Base-by-base conservation (phyloP, 1,140 invertebrate species). In the Anastrepha ludens region DNA sequence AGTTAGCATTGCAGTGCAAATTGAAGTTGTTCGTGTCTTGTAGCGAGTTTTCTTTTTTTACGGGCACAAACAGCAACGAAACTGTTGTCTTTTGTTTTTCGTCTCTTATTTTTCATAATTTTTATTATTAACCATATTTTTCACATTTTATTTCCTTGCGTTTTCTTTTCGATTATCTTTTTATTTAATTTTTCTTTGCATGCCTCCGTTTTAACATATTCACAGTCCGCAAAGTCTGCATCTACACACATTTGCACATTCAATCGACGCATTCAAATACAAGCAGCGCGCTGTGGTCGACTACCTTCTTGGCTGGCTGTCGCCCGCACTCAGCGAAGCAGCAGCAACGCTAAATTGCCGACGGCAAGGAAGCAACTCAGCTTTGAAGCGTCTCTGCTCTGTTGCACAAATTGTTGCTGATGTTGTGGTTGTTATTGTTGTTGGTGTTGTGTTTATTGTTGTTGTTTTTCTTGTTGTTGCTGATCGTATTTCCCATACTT, bases 401-500 rank as follows among this genome's bases (percentile, higher is more conserved):
- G 9, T 62, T 62, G 11, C 11, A 58, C 13, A 58, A 8, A 13
- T 0, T 64, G 62, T 20, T 64, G 62, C 9, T 64, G 62, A 20
- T 64, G 62, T 67, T 11, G 13, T 65, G 20, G 3, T 39, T 39
- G 9, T 44, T 70, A 13, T 47, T 74, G 44, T 74, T 74, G 67
- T 29, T 29, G 39, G 50, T 9, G 50, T 62, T 62, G 8, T 62
- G 60, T 62, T 17, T 81, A 55, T 11, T 81, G 44, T 55, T 55
- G 39, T 70, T 8, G 8, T 44, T 65, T 62, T 58, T 58, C 55
- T 62, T 62, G 29, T 15, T 74, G 44, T 15, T n/a, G 6, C 50
- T 55, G 11, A 2, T 81, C 50, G 20, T 81, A 81, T 81, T 81
- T 20, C 13, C n/a, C 70, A 78, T 78, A 78, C 50, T 55, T 47